These are phyloP conservation scores for Xyrauchen texanus DNA, from an alignment of 2,113 vertebrate genomes.

Conservation along the genomic window DNA sequence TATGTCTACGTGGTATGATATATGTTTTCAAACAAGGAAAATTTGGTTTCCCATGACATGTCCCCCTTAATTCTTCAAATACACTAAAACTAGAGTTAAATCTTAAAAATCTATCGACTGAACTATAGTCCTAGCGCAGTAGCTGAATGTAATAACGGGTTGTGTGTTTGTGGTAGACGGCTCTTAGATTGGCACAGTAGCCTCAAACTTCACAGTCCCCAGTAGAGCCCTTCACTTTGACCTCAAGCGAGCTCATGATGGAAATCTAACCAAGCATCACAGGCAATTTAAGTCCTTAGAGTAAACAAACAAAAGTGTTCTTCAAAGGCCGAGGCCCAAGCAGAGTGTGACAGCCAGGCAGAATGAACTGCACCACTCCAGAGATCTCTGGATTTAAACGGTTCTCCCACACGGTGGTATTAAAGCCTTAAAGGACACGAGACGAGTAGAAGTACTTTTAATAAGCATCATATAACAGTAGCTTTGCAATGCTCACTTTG, in stretches of 20 bases:
- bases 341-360: background rate
- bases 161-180: background rate
- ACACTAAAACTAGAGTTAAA: no score
- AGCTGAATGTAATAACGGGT: background rate
- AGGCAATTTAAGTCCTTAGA: slow-evolving; percentile 60
- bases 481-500: background rate
- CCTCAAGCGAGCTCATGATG: slow-evolving; percentile 65
- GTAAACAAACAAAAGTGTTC: slow-evolving; percentile 68
- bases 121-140: background rate
- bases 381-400: background rate
- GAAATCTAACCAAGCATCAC: slow-evolving; percentile 69
- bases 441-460: background rate
- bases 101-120: background rate
- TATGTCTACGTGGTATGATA: no score
- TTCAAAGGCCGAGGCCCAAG: slow-evolving; percentile 55
- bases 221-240: slow-evolving; percentile 52
- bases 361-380: background rate
- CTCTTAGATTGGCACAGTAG: background rate
- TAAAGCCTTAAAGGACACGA: background rate
- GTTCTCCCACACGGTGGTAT: background rate
- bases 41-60: no score
- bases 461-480: background rate
- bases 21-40: no score
- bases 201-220: background rate
- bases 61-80: no score